Percentiles rank a stretch among this genome's conserved stretches.
These are phyloP conservation scores for Nycticorax nycticorax DNA, from an alignment of 2,113 vertebrate species.

Conservation along the genomic window DNA sequence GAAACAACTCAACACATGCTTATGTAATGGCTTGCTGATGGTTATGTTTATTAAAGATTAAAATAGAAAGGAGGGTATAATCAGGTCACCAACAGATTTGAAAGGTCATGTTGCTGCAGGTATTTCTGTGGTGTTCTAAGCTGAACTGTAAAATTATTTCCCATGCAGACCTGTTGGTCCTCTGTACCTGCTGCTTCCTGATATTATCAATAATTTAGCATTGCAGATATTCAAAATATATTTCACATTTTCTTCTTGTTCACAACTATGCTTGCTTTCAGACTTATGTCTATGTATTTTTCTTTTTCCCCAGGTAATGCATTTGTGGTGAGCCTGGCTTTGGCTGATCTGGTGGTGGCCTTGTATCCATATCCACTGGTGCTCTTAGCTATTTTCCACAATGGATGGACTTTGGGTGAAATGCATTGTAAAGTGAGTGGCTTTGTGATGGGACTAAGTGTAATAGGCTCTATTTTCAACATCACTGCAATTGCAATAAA, in stretches of 20 bases:
- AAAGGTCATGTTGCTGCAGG: not conserved
- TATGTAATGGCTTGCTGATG: not conserved
- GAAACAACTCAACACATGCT: not conserved
- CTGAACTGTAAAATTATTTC: not conserved
- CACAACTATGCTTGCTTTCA: not conserved
- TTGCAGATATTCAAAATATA: not conserved
- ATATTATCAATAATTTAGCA: not conserved
- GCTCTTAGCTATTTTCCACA: conserved; percentile 87
- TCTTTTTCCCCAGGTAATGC: conserved; percentile 82
- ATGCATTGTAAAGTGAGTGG: conserved; percentile 90
- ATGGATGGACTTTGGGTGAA: conserved; percentile 87
- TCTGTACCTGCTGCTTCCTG: not conserved
- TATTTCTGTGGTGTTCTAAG: not conserved
- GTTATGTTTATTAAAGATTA: not conserved
- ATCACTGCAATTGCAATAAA: conserved; percentile 91
- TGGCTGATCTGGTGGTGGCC: conserved; percentile 90
- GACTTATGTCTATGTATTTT: not conserved
- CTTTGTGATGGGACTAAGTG: conserved; percentile 91
- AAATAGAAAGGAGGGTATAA: not conserved
- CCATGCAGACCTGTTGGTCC: not conserved
- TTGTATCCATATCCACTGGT: conserved; percentile 91
- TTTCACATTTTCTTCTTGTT: not conserved
- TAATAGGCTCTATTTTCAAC: conserved; percentile 92
- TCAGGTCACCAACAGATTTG: not conserved
- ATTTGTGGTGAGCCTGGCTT: conserved; percentile 90